Base-by-base conservation (phyloP, 1,140 invertebrate species). In the Zaprionus vittiger region DNA sequence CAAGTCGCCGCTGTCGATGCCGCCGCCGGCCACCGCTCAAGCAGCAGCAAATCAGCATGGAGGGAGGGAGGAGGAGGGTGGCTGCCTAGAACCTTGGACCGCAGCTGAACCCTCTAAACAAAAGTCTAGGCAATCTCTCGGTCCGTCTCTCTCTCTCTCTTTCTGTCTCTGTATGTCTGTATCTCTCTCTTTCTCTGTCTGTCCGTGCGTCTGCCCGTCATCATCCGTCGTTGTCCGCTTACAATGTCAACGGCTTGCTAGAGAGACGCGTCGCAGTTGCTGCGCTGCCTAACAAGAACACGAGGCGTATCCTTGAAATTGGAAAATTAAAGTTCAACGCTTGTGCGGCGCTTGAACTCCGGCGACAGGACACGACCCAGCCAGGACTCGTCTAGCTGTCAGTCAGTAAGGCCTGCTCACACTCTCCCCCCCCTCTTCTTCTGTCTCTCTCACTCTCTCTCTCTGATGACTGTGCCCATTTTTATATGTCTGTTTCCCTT, bases 161-260 rank as follows among this genome's bases (percentile, higher is more conserved):
- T 5, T 26, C 24, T 31, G 24, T 34, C 47, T 6, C n/a, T n/a
- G 68, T 49, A 62, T 49, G 47, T 12, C 22, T 47, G 34, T 61
- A 31, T 31, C 28, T 31, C 28, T 31, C 28, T 31, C 28, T 31
- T 31, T 31, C 7, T 31, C 31, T 31, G 34, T 37, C 56, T 11
- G 68, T 49, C 68, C 34, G 44, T 26, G 22, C 34, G 56, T 41
- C 61, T 52, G 47, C 20, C 24, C 57, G 34, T 62, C 76, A 68
- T 72, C 79, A 77, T 73, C 84, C 80, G 83, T 71, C 83, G 83
- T 82, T 86, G 80, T 68, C 80, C 84, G 83, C 77, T 85, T 64
- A 74, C 85, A 89, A 89, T 90, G 85, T 89, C 85, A 89, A 89
- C 85, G 85, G 79, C 85, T 84, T 80, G 77, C 55, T 57, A 77